Evolutionary conservation across 2,113 vertebrate genomes (phyloP), one percentile per base, ranked within the genome.

Genomic region (Cyphomyrus discorhynchus): DNA sequence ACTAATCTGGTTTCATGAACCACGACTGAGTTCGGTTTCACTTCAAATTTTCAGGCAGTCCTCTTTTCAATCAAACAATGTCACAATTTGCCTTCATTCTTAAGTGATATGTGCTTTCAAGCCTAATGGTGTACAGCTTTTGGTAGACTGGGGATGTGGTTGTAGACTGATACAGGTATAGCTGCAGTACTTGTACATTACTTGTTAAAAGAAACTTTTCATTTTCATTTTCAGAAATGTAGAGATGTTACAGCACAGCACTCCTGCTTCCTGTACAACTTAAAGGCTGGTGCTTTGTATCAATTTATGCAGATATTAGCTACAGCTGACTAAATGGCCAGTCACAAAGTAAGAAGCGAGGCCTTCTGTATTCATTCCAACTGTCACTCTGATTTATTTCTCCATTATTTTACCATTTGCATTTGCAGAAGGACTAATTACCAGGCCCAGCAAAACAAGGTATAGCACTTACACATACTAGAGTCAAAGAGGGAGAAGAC

Each of bases 321-420:
- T 92, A 92, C 93, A 94, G 92, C 91, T 92, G 91, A 94, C 92
- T 93, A 95, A 88, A 93, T 93, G 91, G 91, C 19, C 90, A 93
- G 90, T 93, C 91, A 90, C 9, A 92, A 88, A 89, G 91, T 91
- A 92, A 83, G 92, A 94, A 94, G 93, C 70, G 91, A 91, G 92
- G 91, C 42, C 89, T 56, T 91, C 89, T 77, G 92, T 94, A 94
- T 95, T 95, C 93, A 94, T 94, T 95, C 92, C 91, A 89, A 85
- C 2, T 89, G 90, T 93, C 94, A 93, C 88, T 86, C 92, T 89
- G 93, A 94, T 95, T 95, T 94, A 95, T 92, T 93, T 89, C 92
- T 94, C 92, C 92, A 95, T 95, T 93, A 95, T 93, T 90, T 88
- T 91, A 92, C 92, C 92, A 95, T 94, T 92, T 96, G 91, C 92